These are phyloP conservation scores for Asteroscopus sphinx DNA, from an alignment of 2,888 invertebrate genomes.

Conservation along the genomic window DNA sequence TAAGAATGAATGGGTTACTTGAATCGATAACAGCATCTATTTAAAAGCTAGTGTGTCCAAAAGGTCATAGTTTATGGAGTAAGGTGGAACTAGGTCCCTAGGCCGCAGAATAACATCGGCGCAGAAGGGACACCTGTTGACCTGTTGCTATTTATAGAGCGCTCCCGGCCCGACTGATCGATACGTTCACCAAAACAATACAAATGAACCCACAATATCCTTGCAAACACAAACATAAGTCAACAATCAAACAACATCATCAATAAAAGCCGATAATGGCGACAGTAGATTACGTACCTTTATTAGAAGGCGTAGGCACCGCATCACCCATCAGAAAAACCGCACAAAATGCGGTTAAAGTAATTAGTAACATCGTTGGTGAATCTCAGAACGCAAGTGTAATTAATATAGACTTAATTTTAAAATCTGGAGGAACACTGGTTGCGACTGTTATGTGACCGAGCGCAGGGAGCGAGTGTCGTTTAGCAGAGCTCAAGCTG, in stretches of 20 bases:
- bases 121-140: slow-evolving; percentile 73
- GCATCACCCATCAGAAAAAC: slow-evolving; percentile 76
- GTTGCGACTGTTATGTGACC: slow-evolving; percentile 74
- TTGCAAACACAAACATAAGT: slow-evolving; percentile 22
- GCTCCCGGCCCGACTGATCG: slow-evolving; percentile 74
- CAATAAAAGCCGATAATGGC: slow-evolving; percentile 13
- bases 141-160: slow-evolving; percentile 88
- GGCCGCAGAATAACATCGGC: slow-evolving; percentile 71
- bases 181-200: slow-evolving; percentile 72
- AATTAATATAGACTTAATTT: slow-evolving; percentile 56
- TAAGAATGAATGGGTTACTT: slow-evolving; percentile 21
- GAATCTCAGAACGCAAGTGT: slow-evolving; percentile 46
- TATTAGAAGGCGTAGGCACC: slow-evolving; percentile 81
- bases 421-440: slow-evolving; percentile 62
- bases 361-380: slow-evolving; percentile 77
- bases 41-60: slow-evolving; percentile 57
- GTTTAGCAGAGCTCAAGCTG: slow-evolving; percentile 73
- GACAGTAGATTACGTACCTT: slow-evolving; percentile 71
- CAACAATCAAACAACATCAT: slow-evolving; percentile 11
- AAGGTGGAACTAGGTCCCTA: slow-evolving; percentile 77
- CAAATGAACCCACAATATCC: slow-evolving; percentile 34
- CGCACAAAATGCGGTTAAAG: slow-evolving; percentile 84
- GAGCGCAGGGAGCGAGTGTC: slow-evolving; percentile 81
- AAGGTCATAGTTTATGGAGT: slow-evolving; percentile 70
- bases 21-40: slow-evolving; percentile 43